Evolutionary conservation across 2,113 vertebrate genomes (phyloP), one percentile per base, ranked within the genome.

Genomic region (Lophotis ruficrista): DNA sequence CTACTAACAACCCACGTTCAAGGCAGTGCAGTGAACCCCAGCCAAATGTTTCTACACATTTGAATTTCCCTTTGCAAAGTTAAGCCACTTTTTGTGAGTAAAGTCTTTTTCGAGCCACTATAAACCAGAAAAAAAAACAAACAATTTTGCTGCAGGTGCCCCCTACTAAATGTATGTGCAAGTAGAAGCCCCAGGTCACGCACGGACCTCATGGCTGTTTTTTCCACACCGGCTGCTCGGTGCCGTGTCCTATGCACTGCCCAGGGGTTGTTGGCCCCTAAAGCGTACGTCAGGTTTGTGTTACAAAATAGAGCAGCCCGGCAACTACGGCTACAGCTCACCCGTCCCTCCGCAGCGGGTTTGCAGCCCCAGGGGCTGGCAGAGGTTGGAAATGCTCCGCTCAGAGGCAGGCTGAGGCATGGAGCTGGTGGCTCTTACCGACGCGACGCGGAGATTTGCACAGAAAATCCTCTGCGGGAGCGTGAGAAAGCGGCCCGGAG

Each of bases 141-240:
- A 13, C 0, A 25, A 17, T 4, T 22, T 13, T 17, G 31, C 21
- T 14, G n/a, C 24, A n/a, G 53, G 14, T 24, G 33, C 27, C 10
- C 5, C 17, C 25, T 73, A 28, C 15, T 22, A 45, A 80, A 38
- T 0, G 10, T 8, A 5, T 8, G 19, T 7, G 3, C 15, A 38
- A 6, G 10, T 3, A 10, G 31, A 33, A 80, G 33, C 7, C 28
- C 23, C 1, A 1, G 23, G 38, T 35, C 35, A 45, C 41, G 14
- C 14, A 0, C 0, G 5, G 24, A 45, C 3, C 17, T 9, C 13
- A 35, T 1, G 4, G 16, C 16, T 37, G 56, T 1, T 70, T 60
- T 65, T 50, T 72, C 53, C 10, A 5, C 31, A 65, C 51, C 30
- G 8, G 21, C 51, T 2, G 14, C 60, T 43, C 10, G 2, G n/a